Percentiles rank a stretch among this genome's conserved stretches.
Evolutionary conservation across 2,888 invertebrate genomes (phyloP).

Genomic region (Ophion ellenae): DNA sequence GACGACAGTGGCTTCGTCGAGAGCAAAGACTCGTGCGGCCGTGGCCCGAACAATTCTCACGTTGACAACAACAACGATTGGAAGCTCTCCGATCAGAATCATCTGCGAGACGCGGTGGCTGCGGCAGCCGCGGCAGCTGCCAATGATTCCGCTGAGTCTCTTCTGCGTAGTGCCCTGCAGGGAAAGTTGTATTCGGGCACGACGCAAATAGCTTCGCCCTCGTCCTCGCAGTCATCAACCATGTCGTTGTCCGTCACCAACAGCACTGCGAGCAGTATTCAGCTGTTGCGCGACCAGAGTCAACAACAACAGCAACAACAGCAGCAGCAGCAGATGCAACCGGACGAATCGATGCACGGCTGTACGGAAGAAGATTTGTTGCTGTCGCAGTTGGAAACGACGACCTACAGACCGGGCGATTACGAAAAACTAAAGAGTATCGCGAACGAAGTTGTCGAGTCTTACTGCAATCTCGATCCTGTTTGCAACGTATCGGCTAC

Average conservation of each 20-base stretch:
- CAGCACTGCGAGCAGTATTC: conserved; percentile 72
- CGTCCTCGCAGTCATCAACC: conserved; percentile 81
- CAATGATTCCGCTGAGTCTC: conserved; percentile 87
- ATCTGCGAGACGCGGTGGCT: conserved; percentile 75
- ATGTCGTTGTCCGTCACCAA: conserved; percentile 76
- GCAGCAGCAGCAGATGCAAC: conserved; percentile 82
- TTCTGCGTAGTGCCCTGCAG: conserved; percentile 92
- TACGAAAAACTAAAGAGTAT: conserved; percentile 94
- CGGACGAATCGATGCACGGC: conserved; percentile 86
- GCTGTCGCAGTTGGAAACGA: conserved; percentile 87
- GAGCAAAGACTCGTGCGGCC: conserved; percentile 85
- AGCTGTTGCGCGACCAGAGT: conserved; percentile 80
- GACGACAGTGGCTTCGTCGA: conserved; percentile 92
- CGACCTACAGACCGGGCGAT: conserved; percentile 88
- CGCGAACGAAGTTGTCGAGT: conserved; percentile 92
- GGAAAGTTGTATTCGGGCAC: conserved; percentile 87
- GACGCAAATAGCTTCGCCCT: conserved; percentile 75
- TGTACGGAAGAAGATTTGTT: conserved; percentile 89
- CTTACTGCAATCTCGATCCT: conserved; percentile 89
- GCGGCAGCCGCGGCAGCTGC: conserved; percentile 73
- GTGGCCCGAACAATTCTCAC: conserved; percentile 66
- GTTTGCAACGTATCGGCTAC: conserved; percentile 81
- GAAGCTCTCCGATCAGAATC: conserved; percentile 91
- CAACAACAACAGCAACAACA: conserved; percentile 64
- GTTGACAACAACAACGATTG: conserved; percentile 91